phyloP scores from a whole-genome alignment of 53 echinoderm and acorn worm genomes.

The Holothuria leucospilota region DNA sequence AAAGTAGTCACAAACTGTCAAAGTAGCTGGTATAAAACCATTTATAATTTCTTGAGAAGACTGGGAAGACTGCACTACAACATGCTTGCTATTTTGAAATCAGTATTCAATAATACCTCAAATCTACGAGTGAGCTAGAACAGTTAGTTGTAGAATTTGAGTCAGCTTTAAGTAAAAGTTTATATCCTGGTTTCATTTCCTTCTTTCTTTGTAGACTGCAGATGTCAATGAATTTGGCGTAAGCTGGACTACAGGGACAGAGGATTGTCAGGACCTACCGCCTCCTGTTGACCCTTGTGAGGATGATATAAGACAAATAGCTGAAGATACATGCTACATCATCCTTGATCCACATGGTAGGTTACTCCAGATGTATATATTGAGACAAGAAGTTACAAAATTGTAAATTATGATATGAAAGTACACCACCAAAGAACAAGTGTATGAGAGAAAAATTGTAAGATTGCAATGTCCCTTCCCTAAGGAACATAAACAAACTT shows the following conservation, averaged over 20 bases:
- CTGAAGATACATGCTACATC: conserved; percentile 7
- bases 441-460: no score
- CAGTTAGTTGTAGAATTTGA: background rate
- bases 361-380: background rate
- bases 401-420: no score
- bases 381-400: no score
- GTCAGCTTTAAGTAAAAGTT: background rate
- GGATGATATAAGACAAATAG: conserved; percentile 1
- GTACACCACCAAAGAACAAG: no score
- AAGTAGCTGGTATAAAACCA: no score
- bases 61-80: no score
- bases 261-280: conserved; percentile 29
- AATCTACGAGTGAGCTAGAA: background rate
- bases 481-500: no score
- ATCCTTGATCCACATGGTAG: conserved; percentile 24
- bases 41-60: no score
- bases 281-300: conserved; percentile 56
- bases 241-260: conserved; percentile 58
- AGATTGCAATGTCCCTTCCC: no score
- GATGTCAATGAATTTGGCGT: conserved; percentile 64
- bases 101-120: background rate
- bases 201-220: conserved; percentile 21
- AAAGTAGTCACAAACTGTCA: no score
- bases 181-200: background rate
- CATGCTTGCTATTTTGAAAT: no score